Evolutionary conservation across 1,140 invertebrate species (phyloP).

Genomic region (Belonocnema kinseyi): DNA sequence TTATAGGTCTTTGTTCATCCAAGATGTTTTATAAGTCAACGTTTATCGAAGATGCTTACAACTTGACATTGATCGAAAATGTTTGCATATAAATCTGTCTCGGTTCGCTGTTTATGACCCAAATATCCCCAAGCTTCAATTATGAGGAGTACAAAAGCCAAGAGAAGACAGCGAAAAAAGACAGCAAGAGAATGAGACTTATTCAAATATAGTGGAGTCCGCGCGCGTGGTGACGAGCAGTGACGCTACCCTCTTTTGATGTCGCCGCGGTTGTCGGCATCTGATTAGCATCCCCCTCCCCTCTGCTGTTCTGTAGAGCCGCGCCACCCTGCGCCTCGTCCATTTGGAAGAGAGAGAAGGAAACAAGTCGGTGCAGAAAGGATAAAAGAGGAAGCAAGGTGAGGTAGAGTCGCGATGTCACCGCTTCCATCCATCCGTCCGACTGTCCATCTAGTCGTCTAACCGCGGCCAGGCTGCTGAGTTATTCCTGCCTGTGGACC

Average conservation of each 20-base stretch:
- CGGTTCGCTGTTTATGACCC: too few relatives aligned
- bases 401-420: conserved; percentile 53
- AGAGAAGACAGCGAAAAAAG: background rate
- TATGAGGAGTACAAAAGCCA: conserved; percentile 6
- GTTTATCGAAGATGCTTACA: too few relatives aligned
- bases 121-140: too few relatives aligned
- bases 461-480: conserved; percentile 58
- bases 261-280: conserved; percentile 72
- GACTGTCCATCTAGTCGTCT: conserved; percentile 63
- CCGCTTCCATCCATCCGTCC: conserved; percentile 61
- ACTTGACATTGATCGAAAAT: too few relatives aligned
- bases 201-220: conserved; percentile 49
- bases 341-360: conserved; percentile 44
- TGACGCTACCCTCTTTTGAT: conserved; percentile 70
- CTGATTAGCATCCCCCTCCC: conserved; percentile 73
- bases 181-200: conserved; percentile 23
- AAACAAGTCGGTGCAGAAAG: conserved; percentile 38
- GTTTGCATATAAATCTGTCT: too few relatives aligned
- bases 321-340: conserved; percentile 48
- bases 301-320: conserved; percentile 37
- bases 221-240: conserved; percentile 66
- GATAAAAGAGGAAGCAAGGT: conserved; percentile 31
- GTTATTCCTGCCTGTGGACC: conserved; percentile 65
- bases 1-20: too few relatives aligned
- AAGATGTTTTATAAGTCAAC: too few relatives aligned